phyloP scores from a whole-genome alignment of 2,797 vertebrate genomes.

The Phrynocephalus vlangalii region DNA sequence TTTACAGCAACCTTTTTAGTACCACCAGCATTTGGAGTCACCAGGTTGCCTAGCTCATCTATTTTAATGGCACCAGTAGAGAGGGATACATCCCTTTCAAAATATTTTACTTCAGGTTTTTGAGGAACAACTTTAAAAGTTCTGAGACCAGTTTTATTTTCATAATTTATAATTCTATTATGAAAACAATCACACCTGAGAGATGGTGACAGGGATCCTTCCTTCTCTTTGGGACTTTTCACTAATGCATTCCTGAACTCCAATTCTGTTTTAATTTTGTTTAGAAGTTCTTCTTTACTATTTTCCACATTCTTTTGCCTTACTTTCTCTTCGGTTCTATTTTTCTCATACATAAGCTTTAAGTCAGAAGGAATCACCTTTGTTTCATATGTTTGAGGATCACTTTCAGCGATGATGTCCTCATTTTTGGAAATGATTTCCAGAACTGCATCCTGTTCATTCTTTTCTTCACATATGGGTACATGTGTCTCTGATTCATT shows the following conservation, averaged over 20 bases:
- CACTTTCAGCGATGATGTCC: neutral
- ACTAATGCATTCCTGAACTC: constrained; percentile 62
- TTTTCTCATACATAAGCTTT: neutral
- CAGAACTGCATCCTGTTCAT: constrained; percentile 32
- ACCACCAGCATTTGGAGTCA: constrained; percentile 67
- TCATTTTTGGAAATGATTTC: constrained; percentile 2
- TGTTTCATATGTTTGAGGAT: constrained; percentile 37
- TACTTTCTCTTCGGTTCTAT: constrained; percentile 44
- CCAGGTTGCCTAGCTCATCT: constrained; percentile 93
- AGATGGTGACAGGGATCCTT: constrained; percentile 24
- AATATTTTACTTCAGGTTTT: constrained; percentile 80
- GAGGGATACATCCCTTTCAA: constrained; percentile 74
- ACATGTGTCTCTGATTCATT: constrained; percentile 39
- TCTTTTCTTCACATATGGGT: constrained; percentile 33
- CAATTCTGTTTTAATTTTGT: constrained; percentile 51
- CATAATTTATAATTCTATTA: constrained; percentile 59
- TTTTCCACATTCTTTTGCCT: constrained; percentile 16
- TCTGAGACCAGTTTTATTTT: constrained; percentile 88
- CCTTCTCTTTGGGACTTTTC: constrained; percentile 2
- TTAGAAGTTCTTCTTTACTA: constrained; percentile 41
- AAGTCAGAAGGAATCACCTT: constrained; percentile 33
- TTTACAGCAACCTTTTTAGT: constrained; percentile 58
- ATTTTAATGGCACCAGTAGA: constrained; percentile 90
- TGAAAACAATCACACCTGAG: constrained; percentile 63
- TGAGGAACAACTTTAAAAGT: constrained; percentile 94